phyloP scores from a whole-genome alignment of 2,113 vertebrate genomes.

The Bubalus kerabau region DNA sequence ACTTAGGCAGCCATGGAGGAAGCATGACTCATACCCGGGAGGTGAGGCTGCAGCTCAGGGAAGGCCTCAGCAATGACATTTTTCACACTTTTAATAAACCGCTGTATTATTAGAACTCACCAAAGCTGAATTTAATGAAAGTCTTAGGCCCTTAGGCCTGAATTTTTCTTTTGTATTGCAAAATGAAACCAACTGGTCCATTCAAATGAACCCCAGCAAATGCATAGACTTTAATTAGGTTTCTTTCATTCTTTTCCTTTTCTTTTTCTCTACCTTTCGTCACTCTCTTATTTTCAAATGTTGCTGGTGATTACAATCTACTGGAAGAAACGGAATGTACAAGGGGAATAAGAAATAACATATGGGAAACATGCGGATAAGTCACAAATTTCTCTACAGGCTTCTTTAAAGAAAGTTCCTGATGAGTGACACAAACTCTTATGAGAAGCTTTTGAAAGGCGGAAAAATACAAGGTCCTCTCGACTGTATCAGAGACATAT shows the following conservation, averaged over 20 bases:
- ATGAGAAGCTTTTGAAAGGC: not conserved
- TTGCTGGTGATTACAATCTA: not conserved
- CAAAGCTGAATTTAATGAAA: conserved; percentile 66
- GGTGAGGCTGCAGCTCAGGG: conserved; percentile 38
- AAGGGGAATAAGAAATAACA: not conserved
- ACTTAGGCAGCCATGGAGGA: conserved; percentile 38
- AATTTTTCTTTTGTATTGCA: conserved; percentile 44
- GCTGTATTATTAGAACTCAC: conserved; percentile 58
- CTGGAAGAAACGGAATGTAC: not conserved
- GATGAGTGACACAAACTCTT: not conserved
- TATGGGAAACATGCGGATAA: not conserved
- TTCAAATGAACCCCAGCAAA: conserved; percentile 33
- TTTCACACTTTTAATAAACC: conserved; percentile 74
- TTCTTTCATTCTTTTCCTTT: conserved; percentile 21
- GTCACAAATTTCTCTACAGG: not conserved
- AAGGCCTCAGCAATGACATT: conserved; percentile 60
- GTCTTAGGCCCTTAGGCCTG: conserved; percentile 48
- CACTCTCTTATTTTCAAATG: conserved; percentile 8
- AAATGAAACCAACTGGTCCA: not conserved
- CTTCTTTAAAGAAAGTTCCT: not conserved
- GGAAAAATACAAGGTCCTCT: not conserved
- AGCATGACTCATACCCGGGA: conserved; percentile 58
- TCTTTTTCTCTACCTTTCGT: conserved; percentile 4
- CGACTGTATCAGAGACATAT: not conserved
- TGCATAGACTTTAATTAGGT: conserved; percentile 34